Evolutionary conservation across 2,113 vertebrate species (phyloP).

Genomic region (Craseonycteris thonglongyai): DNA sequence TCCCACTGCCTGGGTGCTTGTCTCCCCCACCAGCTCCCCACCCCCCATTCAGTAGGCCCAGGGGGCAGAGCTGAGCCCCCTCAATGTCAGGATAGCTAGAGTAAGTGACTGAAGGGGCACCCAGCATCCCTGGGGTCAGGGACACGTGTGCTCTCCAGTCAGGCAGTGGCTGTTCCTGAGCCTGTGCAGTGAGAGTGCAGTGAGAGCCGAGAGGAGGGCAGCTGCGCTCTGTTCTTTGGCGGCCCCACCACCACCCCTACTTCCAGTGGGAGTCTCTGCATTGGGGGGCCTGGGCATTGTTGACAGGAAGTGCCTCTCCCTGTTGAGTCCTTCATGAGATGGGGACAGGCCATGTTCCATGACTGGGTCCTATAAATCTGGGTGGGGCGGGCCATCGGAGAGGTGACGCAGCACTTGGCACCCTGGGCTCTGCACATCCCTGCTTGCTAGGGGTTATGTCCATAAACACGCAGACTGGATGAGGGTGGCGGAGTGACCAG

Average conservation of each 20-base stretch:
- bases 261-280: background rate
- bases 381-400: background rate
- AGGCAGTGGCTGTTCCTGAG: background rate
- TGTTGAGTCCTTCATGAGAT: background rate
- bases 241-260: background rate
- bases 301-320: background rate
- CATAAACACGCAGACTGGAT: background rate
- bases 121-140: background rate
- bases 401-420: background rate
- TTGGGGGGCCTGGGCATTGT: background rate
- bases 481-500: background rate
- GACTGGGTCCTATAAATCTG: constrained; percentile 23
- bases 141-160: background rate
- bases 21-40: too few species aligned
- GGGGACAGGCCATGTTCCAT: background rate
- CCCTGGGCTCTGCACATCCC: background rate
- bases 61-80: background rate
- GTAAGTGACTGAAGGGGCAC: background rate
- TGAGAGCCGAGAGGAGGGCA: too few species aligned
- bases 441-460: background rate
- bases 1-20: background rate
- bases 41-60: fast-evolving
- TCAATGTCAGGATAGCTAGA: background rate
- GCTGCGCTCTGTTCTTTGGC: background rate
- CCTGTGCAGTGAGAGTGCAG: too few species aligned